Evolutionary conservation across 2,888 invertebrate genomes (phyloP).

Genomic region (Arge pagana): DNA sequence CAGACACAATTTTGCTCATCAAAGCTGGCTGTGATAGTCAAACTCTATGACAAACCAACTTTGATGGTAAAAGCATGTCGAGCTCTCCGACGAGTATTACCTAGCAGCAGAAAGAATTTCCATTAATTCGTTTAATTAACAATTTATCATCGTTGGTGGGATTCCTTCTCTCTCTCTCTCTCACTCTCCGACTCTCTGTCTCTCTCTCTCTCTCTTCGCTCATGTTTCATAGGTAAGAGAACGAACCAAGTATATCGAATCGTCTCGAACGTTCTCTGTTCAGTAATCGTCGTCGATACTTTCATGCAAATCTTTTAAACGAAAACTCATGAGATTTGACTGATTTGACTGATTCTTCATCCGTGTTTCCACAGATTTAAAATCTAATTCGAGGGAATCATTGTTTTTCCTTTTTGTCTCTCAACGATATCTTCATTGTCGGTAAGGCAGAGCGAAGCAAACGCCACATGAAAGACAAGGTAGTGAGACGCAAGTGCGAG

Average conservation of each 20-base stretch:
- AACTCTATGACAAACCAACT: slow-evolving; percentile 82
- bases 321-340: no score
- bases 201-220: neutral
- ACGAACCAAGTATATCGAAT: neutral
- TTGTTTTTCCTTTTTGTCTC: slow-evolving; percentile 10
- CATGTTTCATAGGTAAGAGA: neutral
- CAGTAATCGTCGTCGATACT: no score
- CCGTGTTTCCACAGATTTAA: neutral
- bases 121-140: neutral
- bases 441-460: slow-evolving; percentile 54
- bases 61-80: slow-evolving; percentile 72
- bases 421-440: slow-evolving; percentile 17
- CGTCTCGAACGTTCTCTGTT: no score
- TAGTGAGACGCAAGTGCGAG: slow-evolving; percentile 82
- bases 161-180: neutral
- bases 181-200: neutral
- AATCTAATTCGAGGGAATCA: no score
- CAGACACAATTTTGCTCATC: slow-evolving; percentile 80
- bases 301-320: no score
- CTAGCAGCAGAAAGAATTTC: neutral
- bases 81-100: slow-evolving; percentile 15
- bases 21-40: slow-evolving; percentile 94
- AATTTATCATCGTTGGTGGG: neutral
- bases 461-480: slow-evolving; percentile 95
- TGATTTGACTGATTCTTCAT: neutral